Conservation (phyloP, 2,113 vertebrate species). For the Porphyrio hochstetteri region DNA sequence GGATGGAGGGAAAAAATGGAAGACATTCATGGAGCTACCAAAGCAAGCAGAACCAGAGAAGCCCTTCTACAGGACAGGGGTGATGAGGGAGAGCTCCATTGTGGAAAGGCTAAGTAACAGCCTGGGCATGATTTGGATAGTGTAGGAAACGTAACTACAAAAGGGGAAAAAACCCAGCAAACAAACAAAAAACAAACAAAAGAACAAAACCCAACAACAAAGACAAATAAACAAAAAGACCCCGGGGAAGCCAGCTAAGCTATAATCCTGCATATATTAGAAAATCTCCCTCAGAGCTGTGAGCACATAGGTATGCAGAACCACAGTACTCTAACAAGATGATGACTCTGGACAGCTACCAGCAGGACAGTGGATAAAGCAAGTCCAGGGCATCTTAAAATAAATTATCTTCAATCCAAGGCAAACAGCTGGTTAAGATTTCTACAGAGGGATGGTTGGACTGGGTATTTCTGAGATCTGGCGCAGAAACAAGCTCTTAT, state of each 20-base stretch:
- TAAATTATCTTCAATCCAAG: background rate
- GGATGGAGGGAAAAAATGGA: background rate
- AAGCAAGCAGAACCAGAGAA: background rate
- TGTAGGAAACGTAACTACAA: background rate
- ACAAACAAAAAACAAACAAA: too few species aligned
- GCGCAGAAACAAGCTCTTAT: background rate
- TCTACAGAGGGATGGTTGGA: background rate
- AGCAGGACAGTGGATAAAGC: fast-evolving
- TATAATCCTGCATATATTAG: background rate
- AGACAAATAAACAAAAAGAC: too few species aligned
- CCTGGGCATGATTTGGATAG: background rate
- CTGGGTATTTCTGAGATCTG: background rate
- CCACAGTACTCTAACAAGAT: background rate
- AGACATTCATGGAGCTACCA: background rate
- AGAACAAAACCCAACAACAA: too few species aligned
- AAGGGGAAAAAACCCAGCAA: background rate
- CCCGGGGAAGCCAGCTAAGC: background rate
- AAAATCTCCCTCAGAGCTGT: background rate
- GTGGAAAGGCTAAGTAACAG: background rate
- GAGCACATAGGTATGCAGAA: background rate
- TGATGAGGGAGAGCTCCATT: background rate
- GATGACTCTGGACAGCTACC: background rate
- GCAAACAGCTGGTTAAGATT: background rate
- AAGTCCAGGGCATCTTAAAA: background rate
- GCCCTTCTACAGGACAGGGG: background rate